phyloP scores from a whole-genome alignment of 2,888 invertebrate genomes.

The Dendrolimus pini region DNA sequence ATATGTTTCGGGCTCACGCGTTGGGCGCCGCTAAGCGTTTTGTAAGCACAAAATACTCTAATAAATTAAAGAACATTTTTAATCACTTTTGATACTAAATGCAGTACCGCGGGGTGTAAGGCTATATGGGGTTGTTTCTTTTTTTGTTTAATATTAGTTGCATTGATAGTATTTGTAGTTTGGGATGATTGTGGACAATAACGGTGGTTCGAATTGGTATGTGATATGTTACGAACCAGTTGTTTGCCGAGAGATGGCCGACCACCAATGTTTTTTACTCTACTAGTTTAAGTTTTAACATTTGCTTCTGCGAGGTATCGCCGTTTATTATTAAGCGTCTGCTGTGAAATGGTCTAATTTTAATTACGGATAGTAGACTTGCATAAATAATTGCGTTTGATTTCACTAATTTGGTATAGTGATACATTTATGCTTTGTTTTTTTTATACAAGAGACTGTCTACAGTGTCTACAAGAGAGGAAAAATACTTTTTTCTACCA shows the following conservation, averaged over 20 bases:
- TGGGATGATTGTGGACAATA: slow-evolving; percentile 68
- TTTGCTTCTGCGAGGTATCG: slow-evolving; percentile 55
- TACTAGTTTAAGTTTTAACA: slow-evolving; percentile 63
- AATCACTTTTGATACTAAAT: slow-evolving; percentile 26
- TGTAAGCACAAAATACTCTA: slow-evolving; percentile 66
- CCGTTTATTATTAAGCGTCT: slow-evolving; percentile 43
- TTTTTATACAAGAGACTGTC: no score
- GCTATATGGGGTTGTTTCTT: slow-evolving; percentile 35
- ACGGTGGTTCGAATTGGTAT: slow-evolving; percentile 54
- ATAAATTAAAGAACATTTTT: slow-evolving; percentile 54
- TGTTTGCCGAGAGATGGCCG: slow-evolving; percentile 25
- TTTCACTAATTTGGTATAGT: no score
- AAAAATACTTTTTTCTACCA: no score
- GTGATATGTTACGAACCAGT: slow-evolving; percentile 49
- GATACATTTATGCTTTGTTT: no score
- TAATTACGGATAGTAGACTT: neutral
- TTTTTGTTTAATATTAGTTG: slow-evolving; percentile 47
- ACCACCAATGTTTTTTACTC: slow-evolving; percentile 48
- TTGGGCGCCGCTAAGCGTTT: slow-evolving; percentile 19
- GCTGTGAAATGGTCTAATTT: neutral
- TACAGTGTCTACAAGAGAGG: no score
- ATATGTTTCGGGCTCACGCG: no score
- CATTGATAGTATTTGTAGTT: slow-evolving; percentile 56
- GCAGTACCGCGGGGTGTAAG: slow-evolving; percentile 33
- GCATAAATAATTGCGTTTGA: no score